Evolutionary conservation across 2,888 invertebrate species (phyloP).

Genomic region (Bellardia pandia): DNA sequence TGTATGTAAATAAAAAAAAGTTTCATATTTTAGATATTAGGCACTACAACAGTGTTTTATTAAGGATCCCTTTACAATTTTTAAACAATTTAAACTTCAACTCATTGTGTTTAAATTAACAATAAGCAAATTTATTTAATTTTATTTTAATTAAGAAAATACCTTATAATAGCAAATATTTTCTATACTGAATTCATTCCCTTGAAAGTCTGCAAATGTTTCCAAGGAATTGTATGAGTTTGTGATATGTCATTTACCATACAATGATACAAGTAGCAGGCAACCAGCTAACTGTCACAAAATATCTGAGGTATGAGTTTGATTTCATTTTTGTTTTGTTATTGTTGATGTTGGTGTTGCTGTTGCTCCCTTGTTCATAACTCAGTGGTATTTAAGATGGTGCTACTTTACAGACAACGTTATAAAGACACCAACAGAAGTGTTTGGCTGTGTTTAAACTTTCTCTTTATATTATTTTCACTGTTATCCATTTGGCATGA

Average conservation of each 20-base stretch:
- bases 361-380: neutral
- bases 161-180: neutral
- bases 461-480: constrained; percentile 9
- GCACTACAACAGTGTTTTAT: too few species aligned
- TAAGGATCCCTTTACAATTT: too few species aligned
- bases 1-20: too few species aligned
- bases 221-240: neutral
- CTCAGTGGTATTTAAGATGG: constrained; percentile 50
- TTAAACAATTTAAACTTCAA: too few species aligned
- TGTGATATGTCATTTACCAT: constrained; percentile 48
- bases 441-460: constrained; percentile 42
- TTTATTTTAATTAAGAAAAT: too few species aligned
- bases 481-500: constrained; percentile 27
- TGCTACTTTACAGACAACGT: constrained; percentile 50
- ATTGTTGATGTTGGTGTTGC: neutral
- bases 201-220: neutral
- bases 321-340: neutral
- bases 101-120: too few species aligned
- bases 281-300: constrained; percentile 55
- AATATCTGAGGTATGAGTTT: constrained; percentile 29
- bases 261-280: constrained; percentile 38
- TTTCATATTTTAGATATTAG: too few species aligned
- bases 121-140: too few species aligned
- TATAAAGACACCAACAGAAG: constrained; percentile 7
- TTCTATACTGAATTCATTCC: neutral